Percentiles rank a stretch among this genome's conserved stretches.
phyloP scores from a whole-genome alignment of 2,888 invertebrate genomes.

The Melipona bicolor region DNA sequence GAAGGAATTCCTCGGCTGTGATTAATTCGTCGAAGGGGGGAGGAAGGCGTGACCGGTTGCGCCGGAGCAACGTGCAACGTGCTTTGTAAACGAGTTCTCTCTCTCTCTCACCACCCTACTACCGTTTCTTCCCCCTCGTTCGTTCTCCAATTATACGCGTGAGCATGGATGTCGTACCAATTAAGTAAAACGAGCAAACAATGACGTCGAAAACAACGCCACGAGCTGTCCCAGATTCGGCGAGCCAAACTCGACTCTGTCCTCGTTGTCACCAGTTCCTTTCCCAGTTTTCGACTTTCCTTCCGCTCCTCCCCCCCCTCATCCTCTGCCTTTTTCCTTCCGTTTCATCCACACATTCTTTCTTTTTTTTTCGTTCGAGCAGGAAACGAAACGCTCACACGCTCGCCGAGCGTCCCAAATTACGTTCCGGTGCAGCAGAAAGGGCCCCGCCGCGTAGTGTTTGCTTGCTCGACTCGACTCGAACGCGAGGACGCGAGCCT shows the following conservation, averaged over 20 bases:
- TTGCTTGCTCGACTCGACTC: neutral
- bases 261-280: neutral
- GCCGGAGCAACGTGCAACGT: slow-evolving; percentile 1
- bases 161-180: slow-evolving; percentile 35
- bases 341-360: no score
- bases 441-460: neutral
- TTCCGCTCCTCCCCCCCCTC: no score
- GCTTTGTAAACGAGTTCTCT: slow-evolving; percentile 39
- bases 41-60: neutral
- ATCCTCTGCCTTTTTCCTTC: no score
- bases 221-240: slow-evolving; percentile 12
- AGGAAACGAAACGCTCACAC: neutral
- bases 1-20: slow-evolving; percentile 17
- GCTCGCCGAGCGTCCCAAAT: neutral
- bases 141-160: slow-evolving; percentile 39
- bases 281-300: neutral
- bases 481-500: neutral
- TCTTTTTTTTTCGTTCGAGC: neutral
- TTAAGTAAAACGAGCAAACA: slow-evolving; percentile 50
- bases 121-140: slow-evolving; percentile 6
- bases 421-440: neutral
- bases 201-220: slow-evolving; percentile 9
- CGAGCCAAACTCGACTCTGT: neutral
- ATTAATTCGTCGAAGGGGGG: slow-evolving; percentile 55
- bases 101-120: neutral